Percentiles rank a stretch among this genome's conserved stretches.
phyloP scores from a whole-genome alignment of 2,113 vertebrate species.

The Ailuropoda melanoleuca region DNA sequence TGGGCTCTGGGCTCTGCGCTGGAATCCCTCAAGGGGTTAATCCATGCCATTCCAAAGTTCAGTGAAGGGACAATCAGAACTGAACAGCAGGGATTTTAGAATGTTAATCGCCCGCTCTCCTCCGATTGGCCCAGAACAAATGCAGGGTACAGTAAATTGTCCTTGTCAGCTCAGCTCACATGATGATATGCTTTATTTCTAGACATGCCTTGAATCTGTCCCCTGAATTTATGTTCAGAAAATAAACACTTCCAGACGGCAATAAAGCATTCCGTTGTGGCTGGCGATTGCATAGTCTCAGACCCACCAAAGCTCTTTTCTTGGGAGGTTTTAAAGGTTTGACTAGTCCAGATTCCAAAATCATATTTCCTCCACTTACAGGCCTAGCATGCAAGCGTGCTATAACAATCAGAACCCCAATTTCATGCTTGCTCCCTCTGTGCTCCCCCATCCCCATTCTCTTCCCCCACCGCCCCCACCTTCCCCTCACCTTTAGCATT shows the following conservation, averaged over 20 bases:
- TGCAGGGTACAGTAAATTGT: constrained; percentile 90
- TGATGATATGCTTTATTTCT: constrained; percentile 92
- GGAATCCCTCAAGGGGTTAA: constrained; percentile 84
- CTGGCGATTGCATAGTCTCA: constrained; percentile 82
- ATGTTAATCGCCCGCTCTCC: constrained; percentile 87
- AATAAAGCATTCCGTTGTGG: constrained; percentile 88
- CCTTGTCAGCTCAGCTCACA: constrained; percentile 90
- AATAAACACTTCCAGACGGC: constrained; percentile 92
- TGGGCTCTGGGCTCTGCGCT: constrained; percentile 22
- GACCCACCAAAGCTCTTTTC: constrained; percentile 77
- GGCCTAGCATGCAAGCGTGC: background rate
- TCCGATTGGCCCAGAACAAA: constrained; percentile 88
- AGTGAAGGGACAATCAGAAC: constrained; percentile 86
- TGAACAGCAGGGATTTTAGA: constrained; percentile 85
- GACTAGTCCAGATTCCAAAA: constrained; percentile 22
- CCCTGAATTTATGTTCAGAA: constrained; percentile 91
- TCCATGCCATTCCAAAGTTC: constrained; percentile 86
- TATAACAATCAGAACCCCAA: background rate
- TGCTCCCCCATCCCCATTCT: background rate
- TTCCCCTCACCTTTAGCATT: background rate
- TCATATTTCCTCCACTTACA: constrained; percentile 42
- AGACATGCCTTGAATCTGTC: constrained; percentile 91
- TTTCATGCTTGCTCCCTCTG: background rate
- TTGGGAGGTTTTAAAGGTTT: constrained; percentile 74
- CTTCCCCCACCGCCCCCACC: background rate